Conservation (phyloP, 2,888 invertebrate species). For the Lamellibrachia satsuma region DNA sequence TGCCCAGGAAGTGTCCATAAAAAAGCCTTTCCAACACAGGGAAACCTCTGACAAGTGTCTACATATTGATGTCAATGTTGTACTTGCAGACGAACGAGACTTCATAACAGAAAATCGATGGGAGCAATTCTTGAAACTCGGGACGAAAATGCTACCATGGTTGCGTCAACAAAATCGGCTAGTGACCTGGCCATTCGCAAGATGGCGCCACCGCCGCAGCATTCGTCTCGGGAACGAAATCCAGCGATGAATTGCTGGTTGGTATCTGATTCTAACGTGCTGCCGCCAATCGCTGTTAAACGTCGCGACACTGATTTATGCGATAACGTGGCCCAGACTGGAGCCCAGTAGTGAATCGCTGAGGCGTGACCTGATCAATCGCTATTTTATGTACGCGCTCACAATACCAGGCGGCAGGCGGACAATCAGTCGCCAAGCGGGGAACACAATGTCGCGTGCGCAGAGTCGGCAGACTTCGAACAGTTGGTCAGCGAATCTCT, state of each 20-base stretch:
- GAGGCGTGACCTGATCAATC: not conserved
- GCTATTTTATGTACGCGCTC: not conserved
- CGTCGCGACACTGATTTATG: not conserved
- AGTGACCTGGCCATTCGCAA: not conserved
- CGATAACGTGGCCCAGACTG: not conserved
- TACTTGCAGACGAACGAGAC: not conserved
- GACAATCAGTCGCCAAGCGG: not conserved
- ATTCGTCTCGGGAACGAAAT: not conserved
- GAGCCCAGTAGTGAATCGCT: not conserved
- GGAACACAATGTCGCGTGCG: not conserved
- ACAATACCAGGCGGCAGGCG: not conserved
- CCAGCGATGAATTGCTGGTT: not conserved
- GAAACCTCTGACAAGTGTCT: not conserved
- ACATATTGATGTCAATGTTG: not conserved
- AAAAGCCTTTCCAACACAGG: not conserved
- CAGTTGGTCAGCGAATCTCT: not conserved
- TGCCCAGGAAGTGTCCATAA: not conserved
- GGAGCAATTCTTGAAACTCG: not conserved
- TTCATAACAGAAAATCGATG: not conserved
- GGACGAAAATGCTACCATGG: not conserved
- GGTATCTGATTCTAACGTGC: not conserved
- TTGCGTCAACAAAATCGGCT: not conserved
- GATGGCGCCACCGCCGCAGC: not conserved
- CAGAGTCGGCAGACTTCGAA: not conserved
- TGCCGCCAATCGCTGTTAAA: slow-evolving; percentile 2